These are phyloP conservation scores for Gari tellinella DNA, from an alignment of 2,888 invertebrate genomes.

Conservation along the genomic window DNA sequence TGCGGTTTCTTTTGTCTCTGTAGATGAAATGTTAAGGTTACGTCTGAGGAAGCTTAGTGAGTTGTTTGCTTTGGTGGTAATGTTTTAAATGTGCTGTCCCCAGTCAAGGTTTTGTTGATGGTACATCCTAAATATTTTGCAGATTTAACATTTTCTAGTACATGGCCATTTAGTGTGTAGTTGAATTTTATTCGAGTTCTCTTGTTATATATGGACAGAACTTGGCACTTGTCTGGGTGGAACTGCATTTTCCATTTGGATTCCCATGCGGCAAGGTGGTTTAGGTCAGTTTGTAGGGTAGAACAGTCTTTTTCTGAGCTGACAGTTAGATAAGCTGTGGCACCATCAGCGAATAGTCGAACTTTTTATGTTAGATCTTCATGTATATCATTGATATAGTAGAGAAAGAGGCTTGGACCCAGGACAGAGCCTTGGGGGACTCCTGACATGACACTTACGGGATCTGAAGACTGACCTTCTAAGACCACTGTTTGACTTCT, in stretches of 20 bases:
- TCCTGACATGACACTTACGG: too few species aligned
- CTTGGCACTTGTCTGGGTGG: conserved; percentile 37
- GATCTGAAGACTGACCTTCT: too few species aligned
- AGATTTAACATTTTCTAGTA: background rate
- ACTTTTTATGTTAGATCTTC: background rate
- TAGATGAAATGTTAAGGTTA: background rate
- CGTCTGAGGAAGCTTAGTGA: conserved; percentile 15
- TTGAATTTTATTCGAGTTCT: background rate
- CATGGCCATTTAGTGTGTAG: conserved; percentile 13
- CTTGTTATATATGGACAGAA: conserved; percentile 15
- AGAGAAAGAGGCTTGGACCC: too few species aligned
- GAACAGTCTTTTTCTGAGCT: background rate
- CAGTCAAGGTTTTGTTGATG: conserved; percentile 12
- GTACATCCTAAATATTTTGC: conserved; percentile 27
- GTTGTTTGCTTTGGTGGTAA: conserved; percentile 17
- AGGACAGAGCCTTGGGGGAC: too few species aligned
- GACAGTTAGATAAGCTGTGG: background rate
- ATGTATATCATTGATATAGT: background rate
- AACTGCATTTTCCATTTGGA: conserved; percentile 6
- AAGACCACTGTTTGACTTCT: too few species aligned
- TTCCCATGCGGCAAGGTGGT: conserved; percentile 19
- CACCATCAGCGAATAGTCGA: conserved; percentile 5
- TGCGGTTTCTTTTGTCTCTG: conserved; percentile 13
- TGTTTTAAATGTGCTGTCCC: conserved; percentile 22
- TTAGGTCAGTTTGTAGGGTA: background rate